Percentiles rank a stretch among this genome's conserved stretches.
Evolutionary conservation across 2,113 vertebrate genomes (phyloP).

Genomic region (Semicossyphus pulcher): DNA sequence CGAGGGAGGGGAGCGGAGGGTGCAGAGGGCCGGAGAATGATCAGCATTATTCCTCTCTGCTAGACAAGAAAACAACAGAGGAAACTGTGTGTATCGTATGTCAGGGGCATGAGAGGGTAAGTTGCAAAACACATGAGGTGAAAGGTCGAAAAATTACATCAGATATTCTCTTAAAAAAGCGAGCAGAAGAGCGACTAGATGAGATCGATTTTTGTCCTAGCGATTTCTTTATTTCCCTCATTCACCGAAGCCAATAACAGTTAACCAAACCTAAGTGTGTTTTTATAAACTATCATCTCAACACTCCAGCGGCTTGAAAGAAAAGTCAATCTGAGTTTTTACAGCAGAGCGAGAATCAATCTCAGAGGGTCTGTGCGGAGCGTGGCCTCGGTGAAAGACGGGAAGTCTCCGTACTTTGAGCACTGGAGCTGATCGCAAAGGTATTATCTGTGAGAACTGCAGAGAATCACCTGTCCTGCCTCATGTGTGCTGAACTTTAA

Average conservation of each 20-base stretch:
- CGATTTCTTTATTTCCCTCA: conserved; percentile 35
- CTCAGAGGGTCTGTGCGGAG: background rate
- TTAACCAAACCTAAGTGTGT: background rate
- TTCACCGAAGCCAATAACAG: conserved; percentile 27
- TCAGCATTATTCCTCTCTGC: conserved; percentile 4
- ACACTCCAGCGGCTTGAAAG: conserved; percentile 17
- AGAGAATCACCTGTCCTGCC: conserved; percentile 8
- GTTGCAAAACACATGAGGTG: background rate
- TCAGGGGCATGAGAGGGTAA: background rate
- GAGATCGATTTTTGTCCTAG: background rate
- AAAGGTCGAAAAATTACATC: background rate
- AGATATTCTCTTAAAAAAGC: background rate
- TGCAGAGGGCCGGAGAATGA: conserved; percentile 13
- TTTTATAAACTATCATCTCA: conserved; percentile 39
- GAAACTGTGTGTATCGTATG: background rate
- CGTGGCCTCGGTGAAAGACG: conserved; percentile 24
- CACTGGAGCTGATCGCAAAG: conserved; percentile 57
- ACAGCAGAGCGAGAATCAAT: conserved; percentile 42
- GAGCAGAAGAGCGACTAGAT: background rate
- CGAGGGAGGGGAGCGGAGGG: conserved; percentile 12
- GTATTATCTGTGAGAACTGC: conserved; percentile 39
- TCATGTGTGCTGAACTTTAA: background rate
- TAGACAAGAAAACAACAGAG: conserved; percentile 9
- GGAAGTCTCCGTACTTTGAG: conserved; percentile 34
- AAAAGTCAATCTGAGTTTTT: conserved; percentile 58